Percentiles rank a stretch among this genome's conserved stretches.
phyloP scores from a whole-genome alignment of 2,888 invertebrate genomes.

The Papilio demoleus region DNA sequence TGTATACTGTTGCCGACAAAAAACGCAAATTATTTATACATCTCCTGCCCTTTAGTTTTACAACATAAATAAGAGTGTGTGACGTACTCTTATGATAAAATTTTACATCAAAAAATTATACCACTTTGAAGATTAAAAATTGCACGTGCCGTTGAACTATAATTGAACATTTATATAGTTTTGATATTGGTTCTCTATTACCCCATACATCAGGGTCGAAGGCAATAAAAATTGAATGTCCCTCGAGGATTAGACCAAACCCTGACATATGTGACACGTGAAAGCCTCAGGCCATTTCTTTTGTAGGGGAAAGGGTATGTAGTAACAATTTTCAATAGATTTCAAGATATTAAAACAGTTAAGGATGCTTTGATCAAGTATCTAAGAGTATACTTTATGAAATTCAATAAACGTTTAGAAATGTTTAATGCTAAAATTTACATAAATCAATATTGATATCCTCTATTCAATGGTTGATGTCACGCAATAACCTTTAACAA shows the following conservation, averaged over 20 bases:
- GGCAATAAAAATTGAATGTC: slow-evolving; percentile 79
- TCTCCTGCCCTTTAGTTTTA: slow-evolving; percentile 51
- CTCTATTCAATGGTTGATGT: slow-evolving; percentile 60
- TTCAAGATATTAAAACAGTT: slow-evolving; percentile 52
- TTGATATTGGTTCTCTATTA: slow-evolving; percentile 73
- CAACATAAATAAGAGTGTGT: slow-evolving; percentile 39
- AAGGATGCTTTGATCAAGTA: neutral
- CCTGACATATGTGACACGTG: slow-evolving; percentile 79
- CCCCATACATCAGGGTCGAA: slow-evolving; percentile 74
- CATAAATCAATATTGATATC: slow-evolving; percentile 70
- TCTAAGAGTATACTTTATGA: neutral
- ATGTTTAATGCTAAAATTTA: neutral
- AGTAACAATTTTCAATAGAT: slow-evolving; percentile 67
- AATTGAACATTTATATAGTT: slow-evolving; percentile 65
- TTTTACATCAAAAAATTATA: slow-evolving; percentile 43
- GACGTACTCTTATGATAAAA: neutral
- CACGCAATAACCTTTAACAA: slow-evolving; percentile 53
- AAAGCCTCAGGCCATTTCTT: slow-evolving; percentile 73
- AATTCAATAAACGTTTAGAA: slow-evolving; percentile 3
- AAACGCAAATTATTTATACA: slow-evolving; percentile 43
- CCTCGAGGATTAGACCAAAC: slow-evolving; percentile 78
- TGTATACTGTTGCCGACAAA: slow-evolving; percentile 44
- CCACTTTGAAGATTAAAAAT: slow-evolving; percentile 21
- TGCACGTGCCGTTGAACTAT: slow-evolving; percentile 53
- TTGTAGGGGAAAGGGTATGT: slow-evolving; percentile 59